These are phyloP conservation scores for Leucophenga varia DNA, from an alignment of 1,140 invertebrate genomes.

Conservation along the genomic window DNA sequence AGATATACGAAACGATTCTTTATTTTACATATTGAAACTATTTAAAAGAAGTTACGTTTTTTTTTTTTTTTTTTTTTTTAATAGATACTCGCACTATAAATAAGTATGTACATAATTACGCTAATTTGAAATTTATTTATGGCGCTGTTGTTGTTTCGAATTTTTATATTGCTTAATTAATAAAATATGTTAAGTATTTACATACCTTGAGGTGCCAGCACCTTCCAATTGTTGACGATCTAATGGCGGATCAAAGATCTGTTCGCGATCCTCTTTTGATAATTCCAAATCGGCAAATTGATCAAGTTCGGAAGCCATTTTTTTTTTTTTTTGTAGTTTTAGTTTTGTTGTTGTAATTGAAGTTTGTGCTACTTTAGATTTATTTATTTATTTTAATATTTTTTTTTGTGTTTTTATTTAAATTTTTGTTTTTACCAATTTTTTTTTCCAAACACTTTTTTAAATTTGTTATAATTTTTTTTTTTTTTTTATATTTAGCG, in stretches of 20 bases:
- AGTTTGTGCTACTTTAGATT: conserved; percentile 1
- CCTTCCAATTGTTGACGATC: conserved; percentile 56
- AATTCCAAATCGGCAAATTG: conserved; percentile 57
- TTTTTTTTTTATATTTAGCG: too few species aligned
- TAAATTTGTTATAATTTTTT: conserved; percentile 6
- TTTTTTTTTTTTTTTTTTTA: too few species aligned
- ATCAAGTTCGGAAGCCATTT: conserved; percentile 56
- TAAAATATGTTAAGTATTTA: background rate
- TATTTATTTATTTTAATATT: background rate
- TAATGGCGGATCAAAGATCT: conserved; percentile 56
- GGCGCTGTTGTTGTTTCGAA: too few species aligned
- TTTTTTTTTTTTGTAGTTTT: conserved; percentile 15
- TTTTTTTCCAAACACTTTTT: conserved; percentile 9
- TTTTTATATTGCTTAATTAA: too few species aligned
- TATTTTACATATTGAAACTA: too few species aligned
- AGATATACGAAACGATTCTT: too few species aligned
- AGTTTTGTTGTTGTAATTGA: background rate
- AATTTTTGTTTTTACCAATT: conserved; percentile 8
- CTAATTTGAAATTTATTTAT: too few species aligned
- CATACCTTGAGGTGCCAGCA: conserved; percentile 55
- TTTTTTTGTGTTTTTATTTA: conserved; percentile 7
- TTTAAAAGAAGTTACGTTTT: too few species aligned
- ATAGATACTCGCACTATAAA: too few species aligned
- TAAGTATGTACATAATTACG: too few species aligned
- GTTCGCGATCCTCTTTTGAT: conserved; percentile 57